Base-by-base conservation (phyloP, 2,797 vertebrate genomes). In the Molothrus ater region DNA sequence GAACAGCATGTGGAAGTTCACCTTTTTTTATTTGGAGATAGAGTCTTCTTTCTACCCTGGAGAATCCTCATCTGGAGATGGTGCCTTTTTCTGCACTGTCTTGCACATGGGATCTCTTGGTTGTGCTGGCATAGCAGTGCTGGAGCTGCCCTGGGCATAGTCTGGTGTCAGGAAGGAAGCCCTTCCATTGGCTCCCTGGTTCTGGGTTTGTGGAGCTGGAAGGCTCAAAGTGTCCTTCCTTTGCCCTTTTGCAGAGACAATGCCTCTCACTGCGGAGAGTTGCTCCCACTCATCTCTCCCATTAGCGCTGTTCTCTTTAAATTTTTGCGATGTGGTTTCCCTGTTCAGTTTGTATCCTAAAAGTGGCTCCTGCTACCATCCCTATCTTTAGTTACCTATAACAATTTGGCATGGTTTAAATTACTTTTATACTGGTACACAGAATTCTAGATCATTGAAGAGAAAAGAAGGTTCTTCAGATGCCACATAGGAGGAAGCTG, bases 401-500 rank as follows among this genome's bases (percentile, higher is more conserved):
- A 20, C 80, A 93, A 42, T 61, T 26, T 61, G 50, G 25, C 66
- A 34, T 43, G n/a, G 16, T 86, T 48, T 45, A 47, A 69, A 90
- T 85, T 93, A 71, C 71, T 95, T 90, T 92, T 66, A 25, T 80
- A 54, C 29, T 63, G 29, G 43, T 69, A 72, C 17, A 70, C 19
- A 73, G 48, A 93, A 72, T 60, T 56, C 28, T 64, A 70, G 43
- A 65, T 85, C 7, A 9, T 72, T 69, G 28, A 72, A 82, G 74
- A 94, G 64, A 87, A 96, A 93, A 92, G 12, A 51, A 79, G 13
- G 8, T 51, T 87, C 56, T 91, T 81, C 69, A 69, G 38, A 31
- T 93, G 60, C 10, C 9, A 40, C 13, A 7, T 8, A 64, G 48
- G 36, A 87, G 54, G 48, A 86, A 56, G n/a, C 25, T 70, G 13